Evolutionary conservation across 1,140 invertebrate genomes (phyloP).

Genomic region (Cydia fagiglandana): DNA sequence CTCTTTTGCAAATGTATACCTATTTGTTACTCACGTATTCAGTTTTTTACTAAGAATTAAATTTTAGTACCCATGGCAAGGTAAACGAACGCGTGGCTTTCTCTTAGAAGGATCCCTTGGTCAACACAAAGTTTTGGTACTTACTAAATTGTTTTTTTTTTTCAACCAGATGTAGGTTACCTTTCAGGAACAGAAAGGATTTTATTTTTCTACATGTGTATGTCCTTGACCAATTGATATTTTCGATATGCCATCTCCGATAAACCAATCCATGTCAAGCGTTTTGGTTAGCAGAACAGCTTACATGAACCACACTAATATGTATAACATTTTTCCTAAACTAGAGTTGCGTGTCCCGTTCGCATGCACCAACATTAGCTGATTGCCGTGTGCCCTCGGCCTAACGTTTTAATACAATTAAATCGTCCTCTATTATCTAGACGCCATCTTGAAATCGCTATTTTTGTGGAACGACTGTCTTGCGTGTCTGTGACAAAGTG

Average conservation of each 20-base stretch:
- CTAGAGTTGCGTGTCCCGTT: constrained; percentile 63
- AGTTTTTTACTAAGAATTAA: too few species aligned
- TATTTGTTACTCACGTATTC: too few species aligned
- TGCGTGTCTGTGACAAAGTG: constrained; percentile 54
- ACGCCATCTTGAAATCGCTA: constrained; percentile 62
- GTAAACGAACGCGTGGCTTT: too few species aligned
- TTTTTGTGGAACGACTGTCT: constrained; percentile 70
- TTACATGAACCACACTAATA: constrained; percentile 3
- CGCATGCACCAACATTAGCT: constrained; percentile 73
- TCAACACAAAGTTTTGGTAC: too few species aligned
- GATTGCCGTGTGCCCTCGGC: constrained; percentile 69
- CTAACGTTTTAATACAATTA: constrained; percentile 78
- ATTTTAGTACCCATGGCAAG: too few species aligned
- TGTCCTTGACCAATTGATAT: too few species aligned
- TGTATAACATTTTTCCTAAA: constrained; percentile 17
- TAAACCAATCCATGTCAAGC: not conserved
- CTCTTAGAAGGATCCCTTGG: too few species aligned
- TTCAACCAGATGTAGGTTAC: too few species aligned
- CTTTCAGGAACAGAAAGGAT: too few species aligned
- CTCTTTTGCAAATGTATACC: not conserved
- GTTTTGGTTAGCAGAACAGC: not conserved
- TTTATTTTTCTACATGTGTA: too few species aligned
- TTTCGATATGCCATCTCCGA: too few species aligned
- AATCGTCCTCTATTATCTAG: constrained; percentile 66
- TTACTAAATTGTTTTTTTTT: too few species aligned